A percentile compares a stretch with the other conserved stretches of the same genome.
These are phyloP conservation scores for Sceloporus tristichus DNA, from an alignment of 2,113 vertebrate genomes.

Conservation along the genomic window DNA sequence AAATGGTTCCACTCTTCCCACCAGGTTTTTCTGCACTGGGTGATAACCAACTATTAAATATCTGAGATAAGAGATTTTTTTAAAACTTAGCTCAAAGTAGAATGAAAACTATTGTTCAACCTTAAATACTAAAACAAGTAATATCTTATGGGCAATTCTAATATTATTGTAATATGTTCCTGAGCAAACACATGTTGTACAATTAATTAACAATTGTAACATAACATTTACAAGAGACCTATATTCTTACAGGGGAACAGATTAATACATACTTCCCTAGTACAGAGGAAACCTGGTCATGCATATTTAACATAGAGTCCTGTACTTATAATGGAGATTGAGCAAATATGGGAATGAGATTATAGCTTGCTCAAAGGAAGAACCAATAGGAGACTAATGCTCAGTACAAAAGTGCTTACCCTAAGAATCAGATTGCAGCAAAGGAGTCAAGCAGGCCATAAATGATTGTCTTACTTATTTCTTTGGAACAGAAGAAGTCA, in stretches of 20 bases:
- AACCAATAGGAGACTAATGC: not conserved
- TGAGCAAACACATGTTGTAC: not conserved
- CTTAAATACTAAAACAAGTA: not conserved
- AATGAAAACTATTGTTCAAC: not conserved
- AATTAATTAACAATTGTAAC: not conserved
- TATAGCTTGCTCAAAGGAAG: not conserved
- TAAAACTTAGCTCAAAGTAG: not conserved
- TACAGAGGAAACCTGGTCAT: not conserved
- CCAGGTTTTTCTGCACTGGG: not conserved
- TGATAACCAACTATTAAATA: not conserved
- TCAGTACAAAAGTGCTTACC: not conserved
- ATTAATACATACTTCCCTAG: not conserved
- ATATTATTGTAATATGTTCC: not conserved
- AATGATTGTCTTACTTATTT: not conserved
- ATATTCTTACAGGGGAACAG: not conserved
- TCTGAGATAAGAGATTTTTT: no score
- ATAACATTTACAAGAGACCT: not conserved
- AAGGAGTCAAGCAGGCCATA: not conserved
- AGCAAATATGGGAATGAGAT: not conserved
- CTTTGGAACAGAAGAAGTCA: not conserved
- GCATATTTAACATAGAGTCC: not conserved
- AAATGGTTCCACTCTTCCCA: no score
- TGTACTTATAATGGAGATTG: not conserved
- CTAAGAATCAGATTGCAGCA: not conserved
- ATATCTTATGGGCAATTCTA: not conserved